Percentiles rank a stretch among this genome's conserved stretches.
These are phyloP conservation scores for Eupithecia dodoneata DNA, from an alignment of 2,888 invertebrate genomes.

Conservation along the genomic window DNA sequence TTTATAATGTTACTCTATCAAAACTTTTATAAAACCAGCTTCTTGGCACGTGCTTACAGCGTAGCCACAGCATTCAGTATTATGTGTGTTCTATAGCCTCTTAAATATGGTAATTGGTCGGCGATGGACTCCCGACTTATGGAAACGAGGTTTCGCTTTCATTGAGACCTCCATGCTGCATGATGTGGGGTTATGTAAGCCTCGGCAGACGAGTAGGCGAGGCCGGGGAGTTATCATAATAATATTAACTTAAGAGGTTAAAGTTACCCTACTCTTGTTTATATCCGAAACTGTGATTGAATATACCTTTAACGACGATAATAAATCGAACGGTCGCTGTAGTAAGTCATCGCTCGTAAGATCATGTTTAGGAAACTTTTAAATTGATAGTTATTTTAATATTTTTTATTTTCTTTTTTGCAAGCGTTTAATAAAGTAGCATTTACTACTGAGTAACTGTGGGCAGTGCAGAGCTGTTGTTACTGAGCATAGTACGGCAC, in stretches of 20 bases:
- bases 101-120: conserved; percentile 22
- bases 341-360: background rate
- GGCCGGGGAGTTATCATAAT: background rate
- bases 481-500: no score
- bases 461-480: no score
- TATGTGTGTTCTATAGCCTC: conserved; percentile 2
- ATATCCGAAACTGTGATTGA: background rate
- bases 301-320: background rate
- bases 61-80: background rate
- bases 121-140: conserved; percentile 19
- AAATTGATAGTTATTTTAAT: background rate
- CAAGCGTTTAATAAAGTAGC: no score
- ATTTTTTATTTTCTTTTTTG: no score
- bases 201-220: background rate
- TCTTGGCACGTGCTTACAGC: conserved; percentile 10
- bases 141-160: conserved; percentile 40
- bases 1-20: background rate
- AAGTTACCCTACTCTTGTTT: background rate
- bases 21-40: background rate
- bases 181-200: background rate
- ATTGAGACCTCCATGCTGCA: conserved; percentile 19
- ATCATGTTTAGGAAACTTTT: background rate
- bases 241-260: background rate
- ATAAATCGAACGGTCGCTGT: background rate
- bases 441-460: no score